Evolutionary conservation across 1,140 invertebrate species (phyloP).

Genomic region (Anoplophora glabripennis): DNA sequence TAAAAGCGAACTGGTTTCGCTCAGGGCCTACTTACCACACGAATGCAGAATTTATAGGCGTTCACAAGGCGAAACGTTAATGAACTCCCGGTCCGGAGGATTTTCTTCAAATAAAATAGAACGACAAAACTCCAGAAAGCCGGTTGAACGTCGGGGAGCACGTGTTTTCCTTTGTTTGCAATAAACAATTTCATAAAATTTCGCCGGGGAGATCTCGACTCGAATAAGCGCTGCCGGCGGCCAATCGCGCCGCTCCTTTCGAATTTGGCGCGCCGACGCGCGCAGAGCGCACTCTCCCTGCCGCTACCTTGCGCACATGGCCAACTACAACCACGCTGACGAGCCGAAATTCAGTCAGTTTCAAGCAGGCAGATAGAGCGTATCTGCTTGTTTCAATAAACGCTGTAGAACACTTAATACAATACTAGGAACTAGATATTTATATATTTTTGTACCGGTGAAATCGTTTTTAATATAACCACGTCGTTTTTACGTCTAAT

Average conservation of each 20-base stretch:
- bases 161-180: slow-evolving; percentile 37
- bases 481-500: slow-evolving; percentile 42
- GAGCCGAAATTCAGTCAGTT: slow-evolving; percentile 42
- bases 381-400: slow-evolving; percentile 28
- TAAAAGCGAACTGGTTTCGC: too few relatives aligned
- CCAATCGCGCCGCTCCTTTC: slow-evolving; percentile 22
- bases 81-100: too few relatives aligned
- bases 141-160: slow-evolving; percentile 27
- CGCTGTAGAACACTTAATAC: slow-evolving; percentile 2
- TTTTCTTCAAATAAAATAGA: not conserved
- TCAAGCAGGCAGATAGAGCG: slow-evolving; percentile 40
- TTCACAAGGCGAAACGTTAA: too few relatives aligned
- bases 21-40: too few relatives aligned
- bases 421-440: slow-evolving; percentile 17
- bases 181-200: slow-evolving; percentile 18
- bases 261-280: slow-evolving; percentile 35
- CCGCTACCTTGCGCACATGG: slow-evolving; percentile 43
- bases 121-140: slow-evolving; percentile 17
- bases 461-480: slow-evolving; percentile 42
- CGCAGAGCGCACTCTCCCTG: slow-evolving; percentile 5
- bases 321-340: slow-evolving; percentile 22
- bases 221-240: not conserved
- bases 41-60: too few relatives aligned
- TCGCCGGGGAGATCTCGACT: not conserved
- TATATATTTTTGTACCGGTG: slow-evolving; percentile 47